Evolutionary conservation across 1,140 invertebrate genomes (phyloP), one percentile per base, ranked within the genome.

Genomic region (Ooceraea biroi): DNA sequence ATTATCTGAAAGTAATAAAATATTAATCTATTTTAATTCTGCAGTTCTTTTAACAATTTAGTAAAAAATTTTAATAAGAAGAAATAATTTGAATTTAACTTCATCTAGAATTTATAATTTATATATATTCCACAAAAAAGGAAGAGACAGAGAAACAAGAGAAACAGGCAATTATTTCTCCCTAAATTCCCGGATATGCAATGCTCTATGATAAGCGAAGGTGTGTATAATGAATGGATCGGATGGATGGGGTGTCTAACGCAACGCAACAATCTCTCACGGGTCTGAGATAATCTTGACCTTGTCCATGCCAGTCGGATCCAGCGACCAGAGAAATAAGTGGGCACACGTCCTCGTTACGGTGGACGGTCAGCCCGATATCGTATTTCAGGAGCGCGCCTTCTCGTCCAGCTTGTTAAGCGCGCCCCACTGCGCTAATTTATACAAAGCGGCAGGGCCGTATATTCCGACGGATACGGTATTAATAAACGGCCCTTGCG

Each of bases 401-500:
- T 66, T 46, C 44, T 78, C 50, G 73, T 41, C 60, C 58, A 87
- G 55, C 86, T 82, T 77, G 73, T 85, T 85, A 84, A 82, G 41
- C 36, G 87, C 82, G 86, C 52, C 46, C 52, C 60, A 83, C n/a
- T 88, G 87, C 68, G 57, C 86, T 88, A 88, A 88, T 87, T 88
- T 88, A 61, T 88, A 85, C 74, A 88, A 88, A 85, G 76, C 69
- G 58, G 3, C 52, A 11, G 58, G 25, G 41, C 58, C 68, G 44
- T 63, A 58, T 86, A 76, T 87, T 73, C 80, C 58, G 66, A 58
- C 74, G 65, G 55, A 58, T 60, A 52, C 36, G 58, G 48, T 84
- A 87, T 87, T 87, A 87, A 87, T 87, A 87, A 87, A 87, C 80
- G 66, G 41, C 72, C 58, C 41, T 63, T 80, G 48, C 44, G 30